Evolutionary conservation across 2,113 vertebrate species (phyloP), one percentile per base, ranked within the genome.

Genomic region (Protobothrops flavoviridis): DNA sequence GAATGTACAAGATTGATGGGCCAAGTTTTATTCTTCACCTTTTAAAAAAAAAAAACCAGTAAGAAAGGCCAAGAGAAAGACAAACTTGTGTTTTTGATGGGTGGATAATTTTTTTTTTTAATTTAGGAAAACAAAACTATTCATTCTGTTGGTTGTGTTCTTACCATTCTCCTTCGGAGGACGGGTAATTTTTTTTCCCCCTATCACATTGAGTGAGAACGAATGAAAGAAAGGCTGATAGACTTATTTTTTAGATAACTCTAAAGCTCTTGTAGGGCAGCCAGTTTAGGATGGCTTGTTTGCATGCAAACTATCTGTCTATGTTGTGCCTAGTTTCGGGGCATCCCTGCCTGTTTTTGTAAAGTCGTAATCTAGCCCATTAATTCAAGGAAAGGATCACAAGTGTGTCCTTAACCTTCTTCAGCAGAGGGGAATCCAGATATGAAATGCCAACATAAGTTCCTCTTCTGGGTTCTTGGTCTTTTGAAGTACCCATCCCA

Each of bases 401-500:
- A 81, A 17, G 15, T 81, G 7, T 4, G 17, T 43, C 74, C 74
- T 81, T 81, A 7, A 81, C 17, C 33, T 81, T 39, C 33, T 43
- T 33, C 33, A 39, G 6, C 74, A 43, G 33, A 81, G 74, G 74
- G 8, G 74, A 81, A 39, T 81, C 20, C 69, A 7, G 33, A 81
- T 39, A 17, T 39, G 33, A 81, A 81, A 43, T 81, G 15, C 74
- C 74, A 81, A 43, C 17, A 0, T 81, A 39, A 74, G 15, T 39
- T 15, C 69, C 74, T 17, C 7, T 21, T 39, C 17, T 21, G 33
- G 15, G 33, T 39, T 81, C 74, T 39, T 43, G 17, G 33, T 43
- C 17, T 81, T 81, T 81, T 3, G 3, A 39, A 43, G 74, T 81
- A 20, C 74, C 33, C 93, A 95, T 94, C 90, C 87, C 43, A 91